These are phyloP conservation scores for Gasterosteus aculeatus DNA, from an alignment of 2,113 vertebrate species.

Conservation along the genomic window DNA sequence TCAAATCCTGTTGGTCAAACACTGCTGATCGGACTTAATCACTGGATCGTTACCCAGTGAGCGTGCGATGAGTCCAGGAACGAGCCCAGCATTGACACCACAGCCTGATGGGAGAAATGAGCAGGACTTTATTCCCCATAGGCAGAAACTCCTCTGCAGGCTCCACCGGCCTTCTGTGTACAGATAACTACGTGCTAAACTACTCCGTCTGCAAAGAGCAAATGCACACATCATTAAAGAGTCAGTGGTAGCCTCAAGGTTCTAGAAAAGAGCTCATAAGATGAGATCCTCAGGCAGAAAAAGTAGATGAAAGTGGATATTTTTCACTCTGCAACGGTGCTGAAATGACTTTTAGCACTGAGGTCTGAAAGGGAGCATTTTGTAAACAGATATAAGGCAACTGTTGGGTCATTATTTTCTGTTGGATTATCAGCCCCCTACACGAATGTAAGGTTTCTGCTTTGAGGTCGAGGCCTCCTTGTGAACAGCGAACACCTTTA, in stretches of 20 bases:
- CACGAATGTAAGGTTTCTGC: neutral
- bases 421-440: neutral
- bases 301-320: constrained; percentile 33
- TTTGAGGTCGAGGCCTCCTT: too few relatives aligned
- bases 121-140: neutral
- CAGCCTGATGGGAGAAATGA: constrained; percentile 9
- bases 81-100: constrained; percentile 14
- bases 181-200: constrained; percentile 3
- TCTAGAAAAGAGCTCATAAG: constrained; percentile 29
- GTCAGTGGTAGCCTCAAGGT: constrained; percentile 21
- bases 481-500: too few relatives aligned
- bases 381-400: constrained; percentile 21
- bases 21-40: constrained; percentile 59
- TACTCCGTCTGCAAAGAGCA: constrained; percentile 28
- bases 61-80: constrained; percentile 25
- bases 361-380: constrained; percentile 5
- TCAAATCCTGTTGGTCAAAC: constrained; percentile 54
- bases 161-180: neutral
- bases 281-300: constrained; percentile 36
- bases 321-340: neutral
- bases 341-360: constrained; percentile 24
- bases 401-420: constrained; percentile 7
- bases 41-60: constrained; percentile 27
- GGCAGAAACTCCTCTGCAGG: neutral
- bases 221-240: constrained; percentile 40